A percentile compares a stretch with the other conserved stretches of the same genome.
These are phyloP conservation scores for Pterocles burchelli DNA, from an alignment of 2,113 vertebrate species.

Conservation along the genomic window DNA sequence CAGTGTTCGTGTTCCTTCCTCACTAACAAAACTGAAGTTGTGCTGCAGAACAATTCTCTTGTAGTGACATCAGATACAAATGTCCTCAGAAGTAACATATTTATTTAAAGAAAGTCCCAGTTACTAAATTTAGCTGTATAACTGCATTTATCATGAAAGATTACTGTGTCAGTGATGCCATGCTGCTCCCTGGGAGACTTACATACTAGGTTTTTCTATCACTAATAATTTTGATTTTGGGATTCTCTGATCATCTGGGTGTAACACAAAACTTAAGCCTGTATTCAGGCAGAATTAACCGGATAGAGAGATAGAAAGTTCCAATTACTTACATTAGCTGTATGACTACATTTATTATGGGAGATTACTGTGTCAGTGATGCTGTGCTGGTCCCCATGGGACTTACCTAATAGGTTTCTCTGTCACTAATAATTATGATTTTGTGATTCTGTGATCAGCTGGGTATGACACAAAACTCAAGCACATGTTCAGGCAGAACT, in stretches of 20 bases:
- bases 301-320: constrained; percentile 39
- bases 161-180: neutral
- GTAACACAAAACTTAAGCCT: neutral
- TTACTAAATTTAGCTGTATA: constrained; percentile 35
- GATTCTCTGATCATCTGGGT: constrained; percentile 27
- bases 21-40: constrained; percentile 28
- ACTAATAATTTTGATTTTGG: constrained; percentile 43
- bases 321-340: constrained; percentile 43
- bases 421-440: constrained; percentile 36
- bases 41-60: constrained; percentile 35
- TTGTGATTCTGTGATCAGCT: neutral
- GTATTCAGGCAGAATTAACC: constrained; percentile 53
- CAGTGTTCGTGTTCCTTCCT: constrained; percentile 23
- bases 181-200: neutral
- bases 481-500: neutral
- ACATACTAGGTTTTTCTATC: constrained; percentile 9
- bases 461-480: constrained; percentile 5
- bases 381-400: neutral
- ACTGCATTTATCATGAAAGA: constrained; percentile 17
- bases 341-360: neutral
- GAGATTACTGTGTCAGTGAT: constrained; percentile 23
- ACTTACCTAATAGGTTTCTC: constrained; percentile 36
- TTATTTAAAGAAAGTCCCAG: neutral
- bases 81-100: neutral
- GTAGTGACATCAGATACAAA: constrained; percentile 30